Base-by-base conservation (phyloP, 2,888 invertebrate species). In the Megastigmus dorsalis region DNA sequence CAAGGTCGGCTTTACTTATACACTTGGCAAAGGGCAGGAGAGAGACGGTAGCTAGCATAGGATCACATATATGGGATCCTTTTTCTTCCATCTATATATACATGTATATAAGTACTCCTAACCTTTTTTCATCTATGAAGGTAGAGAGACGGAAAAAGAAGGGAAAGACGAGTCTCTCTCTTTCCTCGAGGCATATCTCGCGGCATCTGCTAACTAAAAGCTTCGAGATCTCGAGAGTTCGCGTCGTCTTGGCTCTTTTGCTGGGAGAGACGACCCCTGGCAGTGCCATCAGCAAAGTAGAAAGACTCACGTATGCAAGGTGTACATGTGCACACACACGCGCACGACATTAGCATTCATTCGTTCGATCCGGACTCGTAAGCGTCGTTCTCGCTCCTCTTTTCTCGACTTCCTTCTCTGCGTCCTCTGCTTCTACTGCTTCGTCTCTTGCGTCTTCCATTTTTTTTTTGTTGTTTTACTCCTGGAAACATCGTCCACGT, bases 201-300 rank as follows among this genome's bases (percentile, higher is more conserved):
- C 86, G 86, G 86, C 85, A 86, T 86, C 86, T 85, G 82, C 81
- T 83, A 82, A 83, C 84, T 84, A 85, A 85, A 86, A 85, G 84
- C 81, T 80, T 45, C 79, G 67, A 81, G 82, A 84, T 84, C 84
- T 83, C 59, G 33, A 23, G 30, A 59, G n/a, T n/a, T n/a, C 45
- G 48, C 36, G 41, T 20, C 10, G 28, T 0, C 43, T n/a, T n/a
- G 41, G 26, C 54, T 41, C 28, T 45, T 30, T 52, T 73, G 67
- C 55, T 54, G 60, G 66, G 62, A 23, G 57, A 62, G 63, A 57
- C 78, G 74, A 76, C 76, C 73, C 57, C 36, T 62, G 70, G 65
- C 63, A 59, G 54, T 23, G 57, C 65, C 28, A 7, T 30, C 20
- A 15, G 41, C 9, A 9, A 18, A 10, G 50, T 38, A 62, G 41